These are phyloP conservation scores for Sebastolobus alascanus DNA, from an alignment of 2,797 vertebrate species.

Conservation along the genomic window DNA sequence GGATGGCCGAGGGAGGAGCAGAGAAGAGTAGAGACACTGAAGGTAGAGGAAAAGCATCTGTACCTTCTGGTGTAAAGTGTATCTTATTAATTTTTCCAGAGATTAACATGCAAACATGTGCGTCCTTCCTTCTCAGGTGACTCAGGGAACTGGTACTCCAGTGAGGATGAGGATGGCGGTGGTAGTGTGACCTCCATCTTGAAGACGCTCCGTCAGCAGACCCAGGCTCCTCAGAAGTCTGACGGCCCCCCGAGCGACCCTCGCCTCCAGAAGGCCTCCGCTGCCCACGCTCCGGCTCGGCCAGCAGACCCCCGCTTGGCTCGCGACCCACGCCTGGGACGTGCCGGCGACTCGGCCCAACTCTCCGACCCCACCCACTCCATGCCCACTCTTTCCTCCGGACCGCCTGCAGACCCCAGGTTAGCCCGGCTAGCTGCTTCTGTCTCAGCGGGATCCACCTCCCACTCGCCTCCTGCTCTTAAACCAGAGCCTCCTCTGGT, in stretches of 20 bases:
- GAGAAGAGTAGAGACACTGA: conserved; percentile 86
- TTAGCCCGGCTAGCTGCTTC: conserved; percentile 83
- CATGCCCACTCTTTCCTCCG: conserved; percentile 41
- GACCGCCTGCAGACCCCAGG: conserved; percentile 87
- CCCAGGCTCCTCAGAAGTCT: conserved; percentile 78
- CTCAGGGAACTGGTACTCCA: conserved; percentile 97
- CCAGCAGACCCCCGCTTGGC: conserved; percentile 89
- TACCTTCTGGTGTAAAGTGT: not conserved
- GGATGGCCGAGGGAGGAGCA: conserved; percentile 88
- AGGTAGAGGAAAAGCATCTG: conserved; percentile 78
- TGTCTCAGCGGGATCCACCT: conserved; percentile 51
- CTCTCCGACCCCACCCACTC: conserved; percentile 65
- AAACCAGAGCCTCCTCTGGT: conserved; percentile 80
- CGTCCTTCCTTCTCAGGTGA: conserved; percentile 83
- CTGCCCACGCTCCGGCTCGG: conserved; percentile 75
- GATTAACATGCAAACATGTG: not conserved
- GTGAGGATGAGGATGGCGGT: conserved; percentile 95
- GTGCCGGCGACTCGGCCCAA: conserved; percentile 73
- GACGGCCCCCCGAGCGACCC: conserved; percentile 83
- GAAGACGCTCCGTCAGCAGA: conserved; percentile 93
- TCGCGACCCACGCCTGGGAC: conserved; percentile 87
- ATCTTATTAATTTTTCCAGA: not conserved
- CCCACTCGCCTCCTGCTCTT: conserved; percentile 65
- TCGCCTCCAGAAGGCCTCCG: conserved; percentile 87
- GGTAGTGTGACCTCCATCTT: conserved; percentile 94